Evolutionary conservation across 2,888 invertebrate species (phyloP).

Genomic region (Catocala sponsa): DNA sequence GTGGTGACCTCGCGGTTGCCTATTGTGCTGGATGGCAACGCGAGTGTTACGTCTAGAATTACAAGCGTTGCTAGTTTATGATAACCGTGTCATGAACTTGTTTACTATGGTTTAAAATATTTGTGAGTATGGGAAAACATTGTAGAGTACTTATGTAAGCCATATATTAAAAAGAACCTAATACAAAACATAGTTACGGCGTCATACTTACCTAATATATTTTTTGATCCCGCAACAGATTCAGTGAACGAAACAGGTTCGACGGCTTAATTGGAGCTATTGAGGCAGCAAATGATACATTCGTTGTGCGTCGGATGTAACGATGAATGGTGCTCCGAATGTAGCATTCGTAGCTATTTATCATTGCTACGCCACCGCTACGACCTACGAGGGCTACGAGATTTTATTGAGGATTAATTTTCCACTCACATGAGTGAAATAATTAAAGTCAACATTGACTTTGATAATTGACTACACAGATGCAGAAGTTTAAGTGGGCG

Average conservation of each 20-base stretch:
- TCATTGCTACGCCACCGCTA: slow-evolving; percentile 1
- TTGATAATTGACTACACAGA: slow-evolving; percentile 1
- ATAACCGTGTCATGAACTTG: no score
- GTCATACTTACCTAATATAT: background rate
- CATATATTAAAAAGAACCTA: no score
- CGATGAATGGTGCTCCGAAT: background rate
- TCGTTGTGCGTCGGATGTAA: background rate
- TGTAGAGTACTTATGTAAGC: no score
- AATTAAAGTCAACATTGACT: background rate
- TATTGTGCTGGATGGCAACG: no score
- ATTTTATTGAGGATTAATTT: slow-evolving; percentile 1
- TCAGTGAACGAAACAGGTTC: background rate
- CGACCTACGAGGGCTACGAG: slow-evolving; percentile 1
- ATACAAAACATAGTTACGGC: no score
- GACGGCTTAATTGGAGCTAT: slow-evolving; percentile 4
- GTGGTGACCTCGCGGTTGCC: no score
- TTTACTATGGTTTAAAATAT: no score
- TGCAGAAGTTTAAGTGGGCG: no score
- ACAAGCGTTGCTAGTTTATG: no score
- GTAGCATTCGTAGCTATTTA: slow-evolving; percentile 12
- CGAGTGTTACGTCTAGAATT: no score
- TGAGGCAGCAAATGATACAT: background rate
- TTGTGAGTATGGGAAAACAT: no score
- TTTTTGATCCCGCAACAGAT: background rate
- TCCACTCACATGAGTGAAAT: slow-evolving; percentile 2